Conservation (phyloP, 2,797 vertebrate genomes). For the Corythornis leucogaster region DNA sequence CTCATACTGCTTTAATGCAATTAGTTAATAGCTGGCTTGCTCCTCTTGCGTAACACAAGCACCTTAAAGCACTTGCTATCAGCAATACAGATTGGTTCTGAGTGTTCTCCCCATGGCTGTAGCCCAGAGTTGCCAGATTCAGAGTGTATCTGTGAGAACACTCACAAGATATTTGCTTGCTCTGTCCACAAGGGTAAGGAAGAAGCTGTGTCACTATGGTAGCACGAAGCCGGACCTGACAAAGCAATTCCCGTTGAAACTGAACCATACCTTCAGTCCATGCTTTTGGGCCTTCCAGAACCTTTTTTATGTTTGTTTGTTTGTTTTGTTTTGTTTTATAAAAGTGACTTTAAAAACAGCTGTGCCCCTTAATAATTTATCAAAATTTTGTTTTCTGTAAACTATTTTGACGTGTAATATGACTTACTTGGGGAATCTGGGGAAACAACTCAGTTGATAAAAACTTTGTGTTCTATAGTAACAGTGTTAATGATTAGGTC, state of each 20-base stretch:
- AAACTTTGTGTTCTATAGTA: background rate
- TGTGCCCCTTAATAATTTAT: background rate
- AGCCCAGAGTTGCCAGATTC: background rate
- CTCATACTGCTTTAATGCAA: constrained; percentile 42
- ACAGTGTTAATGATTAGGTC: background rate
- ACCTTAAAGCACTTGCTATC: background rate
- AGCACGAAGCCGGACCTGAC: background rate
- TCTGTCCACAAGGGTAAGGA: background rate
- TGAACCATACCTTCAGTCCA: background rate
- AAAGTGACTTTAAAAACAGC: background rate
- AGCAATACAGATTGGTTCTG: constrained; percentile 17
- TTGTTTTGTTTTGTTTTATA: background rate
- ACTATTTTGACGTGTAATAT: fast-evolving
- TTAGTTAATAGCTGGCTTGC: constrained; percentile 35
- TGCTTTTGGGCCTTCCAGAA: background rate
- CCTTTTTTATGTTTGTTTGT: background rate
- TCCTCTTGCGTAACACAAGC: background rate
- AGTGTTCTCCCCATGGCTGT: background rate
- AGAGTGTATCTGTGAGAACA: background rate
- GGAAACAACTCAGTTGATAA: background rate
- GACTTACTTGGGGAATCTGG: background rate
- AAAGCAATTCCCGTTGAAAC: background rate
- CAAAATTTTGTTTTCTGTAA: background rate
- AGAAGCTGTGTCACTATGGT: background rate
- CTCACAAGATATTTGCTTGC: background rate